Conservation (phyloP, 2,797 vertebrate species). For the Holocentrus rufus region DNA sequence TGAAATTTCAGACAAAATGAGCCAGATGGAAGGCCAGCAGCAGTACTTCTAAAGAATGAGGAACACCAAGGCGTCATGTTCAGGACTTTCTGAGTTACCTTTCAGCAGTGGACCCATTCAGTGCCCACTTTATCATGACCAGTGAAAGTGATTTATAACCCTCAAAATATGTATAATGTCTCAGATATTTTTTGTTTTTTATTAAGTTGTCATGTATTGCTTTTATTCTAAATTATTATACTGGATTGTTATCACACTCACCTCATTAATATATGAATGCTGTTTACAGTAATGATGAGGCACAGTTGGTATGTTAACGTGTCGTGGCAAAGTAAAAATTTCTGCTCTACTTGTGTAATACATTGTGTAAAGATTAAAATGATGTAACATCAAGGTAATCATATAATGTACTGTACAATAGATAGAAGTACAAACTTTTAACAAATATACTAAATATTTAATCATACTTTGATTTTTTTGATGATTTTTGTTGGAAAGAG, state of each 20-base stretch:
- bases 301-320: constrained; percentile 40
- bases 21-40: constrained; percentile 79
- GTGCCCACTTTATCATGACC: background rate
- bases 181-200: constrained; percentile 1
- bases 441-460: constrained; percentile 24
- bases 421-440: background rate
- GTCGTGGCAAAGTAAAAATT: constrained; percentile 8
- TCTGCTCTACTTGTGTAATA: constrained; percentile 8
- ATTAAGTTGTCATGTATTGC: constrained; percentile 9
- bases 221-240: constrained; percentile 17
- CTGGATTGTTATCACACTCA: constrained; percentile 25
- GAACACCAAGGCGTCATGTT: constrained; percentile 2
- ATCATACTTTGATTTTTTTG: constrained; percentile 21
- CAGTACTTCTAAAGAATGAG: constrained; percentile 66
- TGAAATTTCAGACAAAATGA: constrained; percentile 86
- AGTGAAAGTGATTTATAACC: constrained; percentile 9
- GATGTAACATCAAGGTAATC: constrained; percentile 3
- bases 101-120: background rate
- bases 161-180: constrained; percentile 1
- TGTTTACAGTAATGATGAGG: constrained; percentile 17
- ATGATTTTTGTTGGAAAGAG: background rate
- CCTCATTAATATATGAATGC: background rate
- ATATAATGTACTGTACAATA: background rate
- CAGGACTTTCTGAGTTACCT: constrained; percentile 13
- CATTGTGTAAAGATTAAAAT: background rate